A percentile compares a stretch with the other conserved stretches of the same genome.
Evolutionary conservation across 1,140 invertebrate species (phyloP).

Genomic region (Galleria mellonella): DNA sequence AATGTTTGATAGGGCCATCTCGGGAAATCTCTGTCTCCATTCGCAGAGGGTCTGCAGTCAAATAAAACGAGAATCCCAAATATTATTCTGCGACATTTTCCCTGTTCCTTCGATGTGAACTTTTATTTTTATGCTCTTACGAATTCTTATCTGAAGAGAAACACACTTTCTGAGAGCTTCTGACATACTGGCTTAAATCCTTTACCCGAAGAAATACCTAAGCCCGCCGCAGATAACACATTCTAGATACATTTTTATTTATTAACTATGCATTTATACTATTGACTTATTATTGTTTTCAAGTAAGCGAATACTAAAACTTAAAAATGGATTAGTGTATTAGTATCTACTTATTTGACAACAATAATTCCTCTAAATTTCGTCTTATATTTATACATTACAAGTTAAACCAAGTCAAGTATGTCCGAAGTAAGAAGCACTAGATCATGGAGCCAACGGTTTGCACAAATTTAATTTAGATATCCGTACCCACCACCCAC

Average conservation of each 20-base stretch:
- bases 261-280: too few species aligned
- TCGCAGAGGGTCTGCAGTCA: slow-evolving; percentile 70
- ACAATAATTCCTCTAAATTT: too few species aligned
- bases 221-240: slow-evolving; percentile 22
- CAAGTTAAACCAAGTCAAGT: too few species aligned
- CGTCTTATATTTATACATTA: too few species aligned
- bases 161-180: slow-evolving; percentile 58
- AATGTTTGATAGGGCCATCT: slow-evolving; percentile 73
- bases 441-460: slow-evolving; percentile 35
- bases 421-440: neutral
- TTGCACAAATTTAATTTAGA: slow-evolving; percentile 45
- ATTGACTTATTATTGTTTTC: too few species aligned
- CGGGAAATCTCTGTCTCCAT: slow-evolving; percentile 73
- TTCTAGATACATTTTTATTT: neutral
- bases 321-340: neutral
- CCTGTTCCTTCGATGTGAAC: slow-evolving; percentile 68
- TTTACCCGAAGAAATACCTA: slow-evolving; percentile 27
- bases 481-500: slow-evolving; percentile 2
- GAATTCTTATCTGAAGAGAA: slow-evolving; percentile 69
- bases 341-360: too few species aligned
- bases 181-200: slow-evolving; percentile 53
- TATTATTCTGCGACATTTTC: slow-evolving; percentile 71
- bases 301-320: too few species aligned
- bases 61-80: slow-evolving; percentile 73
- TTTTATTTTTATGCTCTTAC: slow-evolving; percentile 73